Evolutionary conservation across 2,113 vertebrate genomes (phyloP).

Genomic region (Phaethon lepturus): DNA sequence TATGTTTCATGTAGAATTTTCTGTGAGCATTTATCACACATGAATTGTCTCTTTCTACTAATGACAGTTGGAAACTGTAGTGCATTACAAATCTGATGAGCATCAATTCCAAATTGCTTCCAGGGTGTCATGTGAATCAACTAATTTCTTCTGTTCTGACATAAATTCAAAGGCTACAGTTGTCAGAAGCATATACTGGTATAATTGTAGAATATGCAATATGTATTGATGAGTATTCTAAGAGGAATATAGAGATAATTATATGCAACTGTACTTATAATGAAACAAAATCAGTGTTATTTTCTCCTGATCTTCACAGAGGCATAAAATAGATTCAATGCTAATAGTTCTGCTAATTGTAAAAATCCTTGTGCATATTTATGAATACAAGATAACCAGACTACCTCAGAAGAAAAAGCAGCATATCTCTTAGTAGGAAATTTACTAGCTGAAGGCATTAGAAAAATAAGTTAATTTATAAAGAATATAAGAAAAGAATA

Average conservation of each 20-base stretch:
- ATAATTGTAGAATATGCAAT: conserved; percentile 3
- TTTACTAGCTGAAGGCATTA: neutral
- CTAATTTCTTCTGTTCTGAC: conserved; percentile 27
- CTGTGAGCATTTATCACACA: neutral
- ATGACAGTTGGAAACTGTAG: neutral
- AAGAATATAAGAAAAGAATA: neutral
- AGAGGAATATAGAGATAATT: conserved; percentile 36
- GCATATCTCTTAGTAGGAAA: neutral
- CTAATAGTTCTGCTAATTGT: conserved; percentile 56
- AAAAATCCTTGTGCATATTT: neutral
- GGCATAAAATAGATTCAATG: conserved; percentile 28
- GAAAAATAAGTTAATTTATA: neutral
- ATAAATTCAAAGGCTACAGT: neutral
- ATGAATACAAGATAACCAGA: neutral
- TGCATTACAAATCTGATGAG: neutral
- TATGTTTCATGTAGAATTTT: neutral
- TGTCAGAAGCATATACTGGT: neutral
- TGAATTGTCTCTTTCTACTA: neutral
- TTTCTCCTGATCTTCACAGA: conserved; percentile 34
- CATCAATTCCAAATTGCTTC: conserved; percentile 19
- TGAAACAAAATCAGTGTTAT: conserved; percentile 44
- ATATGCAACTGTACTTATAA: neutral
- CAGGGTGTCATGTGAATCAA: neutral
- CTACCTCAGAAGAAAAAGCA: neutral
- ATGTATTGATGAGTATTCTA: neutral